These are phyloP conservation scores for Drosophila ambigua DNA, from an alignment of 1,140 invertebrate species.

Conservation along the genomic window DNA sequence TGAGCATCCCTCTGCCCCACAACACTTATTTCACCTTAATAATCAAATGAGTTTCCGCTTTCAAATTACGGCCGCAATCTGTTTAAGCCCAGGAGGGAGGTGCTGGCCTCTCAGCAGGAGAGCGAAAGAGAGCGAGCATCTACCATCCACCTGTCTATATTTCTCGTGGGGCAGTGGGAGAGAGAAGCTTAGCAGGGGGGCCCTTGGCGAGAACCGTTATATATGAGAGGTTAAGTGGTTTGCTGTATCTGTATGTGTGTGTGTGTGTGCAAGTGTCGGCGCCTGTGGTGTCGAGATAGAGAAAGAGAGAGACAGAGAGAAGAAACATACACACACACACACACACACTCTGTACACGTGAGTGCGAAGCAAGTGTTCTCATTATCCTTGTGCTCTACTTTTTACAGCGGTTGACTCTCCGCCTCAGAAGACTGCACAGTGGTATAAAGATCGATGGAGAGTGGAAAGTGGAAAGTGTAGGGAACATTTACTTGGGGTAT, in stretches of 20 bases:
- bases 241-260: slow-evolving; percentile 10
- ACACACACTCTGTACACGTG: slow-evolving; percentile 8
- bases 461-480: too few relatives aligned
- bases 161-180: slow-evolving; percentile 24
- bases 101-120: slow-evolving; percentile 16
- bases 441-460: not conserved
- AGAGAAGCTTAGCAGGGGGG: not conserved
- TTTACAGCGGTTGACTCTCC: slow-evolving; percentile 64
- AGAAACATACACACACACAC: not conserved
- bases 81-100: slow-evolving; percentile 63
- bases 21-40: slow-evolving; percentile 80
- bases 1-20: not conserved
- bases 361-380: slow-evolving; percentile 72
- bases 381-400: slow-evolving; percentile 79
- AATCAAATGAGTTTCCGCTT: slow-evolving; percentile 81
- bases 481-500: slow-evolving; percentile 3
- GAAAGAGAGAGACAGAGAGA: not conserved
- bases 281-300: slow-evolving; percentile 24
- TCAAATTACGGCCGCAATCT: slow-evolving; percentile 82
- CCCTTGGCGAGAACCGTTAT: slow-evolving; percentile 11
- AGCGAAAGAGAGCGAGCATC: not conserved
- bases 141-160: slow-evolving; percentile 60
- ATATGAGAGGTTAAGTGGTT: slow-evolving; percentile 47
- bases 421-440: slow-evolving; percentile 30
- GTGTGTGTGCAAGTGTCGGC: slow-evolving; percentile 17